A percentile compares a stretch with the other conserved stretches of the same genome.
Conservation (phyloP, 2,113 vertebrate genomes). For the Electrona antarctica region DNA sequence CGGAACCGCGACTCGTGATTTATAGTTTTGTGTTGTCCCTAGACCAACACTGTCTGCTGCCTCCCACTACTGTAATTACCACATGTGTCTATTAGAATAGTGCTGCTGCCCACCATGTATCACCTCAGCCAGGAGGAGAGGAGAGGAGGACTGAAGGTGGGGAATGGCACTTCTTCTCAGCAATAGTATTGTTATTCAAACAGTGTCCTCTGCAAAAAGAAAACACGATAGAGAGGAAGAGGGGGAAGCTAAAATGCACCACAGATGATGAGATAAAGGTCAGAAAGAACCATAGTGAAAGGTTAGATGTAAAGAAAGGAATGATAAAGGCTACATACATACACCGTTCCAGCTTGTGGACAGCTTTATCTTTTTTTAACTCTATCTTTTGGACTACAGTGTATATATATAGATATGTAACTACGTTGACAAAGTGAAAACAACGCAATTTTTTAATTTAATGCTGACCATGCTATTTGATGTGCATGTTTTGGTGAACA, state of each 20-base stretch:
- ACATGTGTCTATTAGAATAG: constrained; percentile 80
- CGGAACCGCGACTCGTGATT: constrained; percentile 81
- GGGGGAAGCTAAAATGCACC: constrained; percentile 49
- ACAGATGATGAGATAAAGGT: constrained; percentile 71
- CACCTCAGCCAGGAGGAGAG: constrained; percentile 50
- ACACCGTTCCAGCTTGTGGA: constrained; percentile 19
- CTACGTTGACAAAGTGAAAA: neutral
- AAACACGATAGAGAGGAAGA: constrained; percentile 52
- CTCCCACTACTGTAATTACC: constrained; percentile 81
- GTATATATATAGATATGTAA: neutral
- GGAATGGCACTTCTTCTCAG: constrained; percentile 37
- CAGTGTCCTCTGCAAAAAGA: constrained; percentile 51
- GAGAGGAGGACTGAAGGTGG: constrained; percentile 30
- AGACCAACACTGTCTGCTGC: constrained; percentile 80
- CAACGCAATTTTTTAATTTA: neutral
- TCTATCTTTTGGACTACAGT: neutral
- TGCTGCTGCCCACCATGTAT: constrained; percentile 74
- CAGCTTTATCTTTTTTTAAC: constrained; percentile 17
- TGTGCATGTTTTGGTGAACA: neutral
- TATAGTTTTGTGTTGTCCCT: constrained; percentile 79
- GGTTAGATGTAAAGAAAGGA: constrained; percentile 42
- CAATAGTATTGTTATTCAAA: constrained; percentile 71
- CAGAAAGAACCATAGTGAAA: constrained; percentile 64
- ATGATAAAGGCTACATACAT: constrained; percentile 35
- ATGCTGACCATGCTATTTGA: neutral